These are phyloP conservation scores for Pica pica DNA, from an alignment of 2,113 vertebrate genomes.

Conservation along the genomic window DNA sequence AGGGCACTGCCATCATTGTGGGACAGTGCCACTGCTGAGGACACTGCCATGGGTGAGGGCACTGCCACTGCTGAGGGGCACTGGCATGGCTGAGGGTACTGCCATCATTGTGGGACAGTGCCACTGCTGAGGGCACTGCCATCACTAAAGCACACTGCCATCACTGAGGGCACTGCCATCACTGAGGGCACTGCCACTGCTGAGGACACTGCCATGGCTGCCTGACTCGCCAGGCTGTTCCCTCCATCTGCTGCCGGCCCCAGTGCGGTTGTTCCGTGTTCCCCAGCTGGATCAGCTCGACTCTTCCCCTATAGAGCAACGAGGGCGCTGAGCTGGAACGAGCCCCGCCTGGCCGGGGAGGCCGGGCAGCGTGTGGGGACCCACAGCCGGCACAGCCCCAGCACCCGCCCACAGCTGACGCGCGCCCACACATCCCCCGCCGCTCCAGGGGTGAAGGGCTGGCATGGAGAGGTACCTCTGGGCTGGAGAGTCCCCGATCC, in stretches of 20 bases:
- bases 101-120: neutral
- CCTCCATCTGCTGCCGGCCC: constrained; percentile 36
- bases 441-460: accelerated
- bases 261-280: neutral
- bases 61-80: too few relatives aligned
- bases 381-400: neutral
- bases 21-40: neutral
- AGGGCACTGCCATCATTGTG: neutral
- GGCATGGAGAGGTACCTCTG: neutral
- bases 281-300: neutral
- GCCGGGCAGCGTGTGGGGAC: neutral
- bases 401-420: neutral
- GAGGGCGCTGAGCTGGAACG: neutral
- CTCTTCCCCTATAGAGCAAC: neutral
- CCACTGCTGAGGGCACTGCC: neutral
- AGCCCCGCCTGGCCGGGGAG: neutral
- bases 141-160: neutral
- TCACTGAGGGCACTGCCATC: accelerated
- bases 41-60: neutral
- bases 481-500: accelerated
- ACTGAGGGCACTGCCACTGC: neutral
- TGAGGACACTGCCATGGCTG: neutral
- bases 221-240: neutral
- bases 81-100: too few relatives aligned
- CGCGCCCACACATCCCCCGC: accelerated